Base-by-base conservation (phyloP, 2,888 invertebrate genomes). In the Sminthurinus aureus region DNA sequence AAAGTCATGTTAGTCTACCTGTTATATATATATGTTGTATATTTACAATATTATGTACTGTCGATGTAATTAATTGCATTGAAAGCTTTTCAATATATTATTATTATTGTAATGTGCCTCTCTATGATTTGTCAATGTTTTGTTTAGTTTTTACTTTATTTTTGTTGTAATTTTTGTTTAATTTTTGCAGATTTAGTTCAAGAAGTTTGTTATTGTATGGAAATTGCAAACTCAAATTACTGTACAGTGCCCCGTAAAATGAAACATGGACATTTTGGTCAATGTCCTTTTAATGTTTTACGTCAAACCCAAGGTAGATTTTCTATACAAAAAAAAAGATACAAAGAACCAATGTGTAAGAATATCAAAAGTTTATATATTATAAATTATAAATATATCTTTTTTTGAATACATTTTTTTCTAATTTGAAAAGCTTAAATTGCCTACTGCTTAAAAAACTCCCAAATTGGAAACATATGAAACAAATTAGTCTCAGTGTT, bases 131-230 rank as follows among this genome's bases (percentile, higher is more conserved):
- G 13, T 71, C 9, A 24, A 26, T 71, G 71, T 26, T 24, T 69
- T 64, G 22, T 69, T 73, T 71, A 24, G 76, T 18, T 81, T 64
- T 81, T 52, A 51, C 38, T 38, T 71, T 71, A 22, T 26, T 22
- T 71, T 9, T 71, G 26, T 71, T 24, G 22, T 71, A 51, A 20
- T 73, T 52, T n/a, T 67, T 84, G 38, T 71, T 84, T 38, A n/a
- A 75, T 76, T 84, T 76, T 24, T 20, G 58, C 75, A 84, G 81
- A 81, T 83, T 84, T 84, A 52, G 69, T 50, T 75, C 67, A 76
- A 81, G 83, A 81, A 38, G 52, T 86, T 81, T 86, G 86, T 84
- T 84, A 84, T 84, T 86, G 86, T 82, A 80, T 85, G 83, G 85
- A 85, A 24, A 58, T 81, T 67, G 38, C 66, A 20, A 26, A 78